Base-by-base conservation (phyloP, 2,888 invertebrate species). In the Ochlodes sylvanus region DNA sequence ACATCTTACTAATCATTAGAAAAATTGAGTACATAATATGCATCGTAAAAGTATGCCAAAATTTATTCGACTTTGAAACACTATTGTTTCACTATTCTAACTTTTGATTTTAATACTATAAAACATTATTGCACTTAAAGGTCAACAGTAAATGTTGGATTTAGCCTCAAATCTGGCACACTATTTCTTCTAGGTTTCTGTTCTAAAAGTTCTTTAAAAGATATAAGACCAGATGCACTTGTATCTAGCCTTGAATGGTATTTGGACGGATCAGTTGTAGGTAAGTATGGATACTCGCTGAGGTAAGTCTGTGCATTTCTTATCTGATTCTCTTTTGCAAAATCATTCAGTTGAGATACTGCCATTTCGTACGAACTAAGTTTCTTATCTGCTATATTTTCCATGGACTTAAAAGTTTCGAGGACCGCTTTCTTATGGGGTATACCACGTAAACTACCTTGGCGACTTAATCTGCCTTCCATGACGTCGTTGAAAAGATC, bases 351-450 rank as follows among this genome's bases (percentile, higher is more conserved):
- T 67, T 91, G 88, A 7, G 89, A 80, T 4, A 85, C 79, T 0
- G 88, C 83, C 57, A 91, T 84, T 71, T 92, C 93, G 74, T 92
- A 94, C 0, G 92, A 86, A 75, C 84, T 89, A 5, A 89, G 74
- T 72, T 84, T 86, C 21, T 75, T 84, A 70, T 88, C 84, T 12
- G 85, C 74, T 56, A 94, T 73, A 72, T 92, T 93, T 77, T 94
- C 94, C 90, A 94, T 93, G 0, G 94, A 94, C 73, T 87, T 87
- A 71, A 94, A 93, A 0, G 94, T 84, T 77, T 93, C 93, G 21
- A 94, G 81, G 47, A 94, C 94, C 1, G 94, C 94, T 78, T 92
- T 93, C 73, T 93, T 94, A 76, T 94, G 89, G 32, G 94, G 94
- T 73, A 94, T 94, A 0, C 94, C 94, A 77, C 92, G 83, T 54